These are phyloP conservation scores for Rhodophaea formosa DNA, from an alignment of 2,888 invertebrate genomes.

Conservation along the genomic window DNA sequence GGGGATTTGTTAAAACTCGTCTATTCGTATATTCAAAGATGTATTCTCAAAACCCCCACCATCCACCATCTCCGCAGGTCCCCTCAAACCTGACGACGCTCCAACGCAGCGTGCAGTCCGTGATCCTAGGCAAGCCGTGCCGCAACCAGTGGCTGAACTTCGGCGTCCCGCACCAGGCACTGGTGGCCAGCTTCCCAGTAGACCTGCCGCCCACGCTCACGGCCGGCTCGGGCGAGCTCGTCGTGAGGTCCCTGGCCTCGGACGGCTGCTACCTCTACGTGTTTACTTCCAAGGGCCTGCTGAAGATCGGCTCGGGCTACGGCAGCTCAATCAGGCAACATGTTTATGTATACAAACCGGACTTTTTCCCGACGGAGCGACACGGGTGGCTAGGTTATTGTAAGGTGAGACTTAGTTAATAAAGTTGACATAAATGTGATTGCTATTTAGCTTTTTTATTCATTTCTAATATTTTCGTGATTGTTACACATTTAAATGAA, in stretches of 20 bases:
- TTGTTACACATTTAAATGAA: no score
- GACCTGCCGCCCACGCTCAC: constrained; percentile 58
- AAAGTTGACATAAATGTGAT: no score
- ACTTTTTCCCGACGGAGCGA: constrained; percentile 89
- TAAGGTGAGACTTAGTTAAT: constrained; percentile 84
- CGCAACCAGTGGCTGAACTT: constrained; percentile 94
- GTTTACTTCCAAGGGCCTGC: constrained; percentile 89
- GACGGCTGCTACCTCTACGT: constrained; percentile 96
- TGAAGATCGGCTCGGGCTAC: constrained; percentile 97
- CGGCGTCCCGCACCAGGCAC: constrained; percentile 90
- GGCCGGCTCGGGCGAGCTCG: constrained; percentile 57
- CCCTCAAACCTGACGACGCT: constrained; percentile 91
- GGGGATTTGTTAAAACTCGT: no score
- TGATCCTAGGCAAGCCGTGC: constrained; percentile 90
- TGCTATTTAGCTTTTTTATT: no score
- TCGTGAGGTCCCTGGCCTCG: constrained; percentile 86
- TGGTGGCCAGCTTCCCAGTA: constrained; percentile 85
- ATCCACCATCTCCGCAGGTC: constrained; percentile 79
- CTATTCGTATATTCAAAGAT: no score
- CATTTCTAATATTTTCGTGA: no score
- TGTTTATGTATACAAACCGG: constrained; percentile 89
- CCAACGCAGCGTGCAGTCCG: constrained; percentile 94
- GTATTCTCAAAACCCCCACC: not conserved
- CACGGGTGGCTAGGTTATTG: constrained; percentile 93
- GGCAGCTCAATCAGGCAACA: constrained; percentile 96